Evolutionary conservation across 2,888 invertebrate genomes (phyloP).

Genomic region (Polymixis flavicincta): DNA sequence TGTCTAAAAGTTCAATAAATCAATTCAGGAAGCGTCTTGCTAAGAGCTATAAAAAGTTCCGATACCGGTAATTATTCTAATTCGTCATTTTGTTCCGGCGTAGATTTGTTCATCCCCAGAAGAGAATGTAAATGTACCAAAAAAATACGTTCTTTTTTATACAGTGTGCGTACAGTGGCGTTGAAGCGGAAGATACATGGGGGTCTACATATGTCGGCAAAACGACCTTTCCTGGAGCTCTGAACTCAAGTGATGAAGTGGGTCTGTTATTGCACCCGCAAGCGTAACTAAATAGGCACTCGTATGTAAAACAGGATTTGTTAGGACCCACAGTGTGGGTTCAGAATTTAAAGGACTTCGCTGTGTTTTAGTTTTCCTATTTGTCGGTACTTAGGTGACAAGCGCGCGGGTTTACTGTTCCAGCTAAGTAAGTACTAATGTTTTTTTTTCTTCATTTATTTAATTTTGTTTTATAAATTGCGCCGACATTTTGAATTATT

Average conservation of each 20-base stretch:
- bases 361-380: constrained; percentile 17
- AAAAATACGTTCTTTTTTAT: constrained; percentile 22
- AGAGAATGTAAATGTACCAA: neutral
- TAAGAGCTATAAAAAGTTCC: constrained; percentile 17
- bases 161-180: constrained; percentile 22
- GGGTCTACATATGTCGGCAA: constrained; percentile 49
- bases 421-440: constrained; percentile 4
- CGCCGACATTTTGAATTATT: too few species aligned
- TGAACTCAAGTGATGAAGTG: constrained; percentile 59
- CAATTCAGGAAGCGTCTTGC: constrained; percentile 13
- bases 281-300: constrained; percentile 53
- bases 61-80: constrained; percentile 36
- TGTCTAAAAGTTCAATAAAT: constrained; percentile 33
- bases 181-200: constrained; percentile 42
- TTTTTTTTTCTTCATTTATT: too few species aligned
- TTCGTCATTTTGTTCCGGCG: constrained; percentile 12
- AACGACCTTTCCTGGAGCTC: constrained; percentile 41
- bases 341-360: constrained; percentile 15
- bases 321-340: constrained; percentile 16
- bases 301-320: constrained; percentile 58
- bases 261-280: constrained; percentile 57
- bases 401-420: neutral
- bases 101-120: constrained; percentile 13
- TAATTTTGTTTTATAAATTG: constrained; percentile 4
- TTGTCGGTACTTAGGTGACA: constrained; percentile 12